Base-by-base conservation (phyloP, 1,140 invertebrate genomes). In the fruit fly (Drosophila melanogaster) region DNA sequence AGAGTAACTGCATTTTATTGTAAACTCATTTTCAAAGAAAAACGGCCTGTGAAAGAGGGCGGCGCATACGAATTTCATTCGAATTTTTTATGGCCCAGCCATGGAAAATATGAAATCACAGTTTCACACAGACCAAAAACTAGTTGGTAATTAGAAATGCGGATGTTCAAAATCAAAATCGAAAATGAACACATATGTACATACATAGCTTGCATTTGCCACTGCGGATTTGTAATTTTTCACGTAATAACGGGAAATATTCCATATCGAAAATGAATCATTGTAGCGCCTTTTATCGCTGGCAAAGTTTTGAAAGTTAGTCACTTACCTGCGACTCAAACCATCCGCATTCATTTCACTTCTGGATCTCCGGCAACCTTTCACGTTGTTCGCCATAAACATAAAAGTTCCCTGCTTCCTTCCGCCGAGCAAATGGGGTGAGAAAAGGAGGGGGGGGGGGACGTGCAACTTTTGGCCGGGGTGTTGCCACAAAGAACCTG, bases 311-410 rank as follows among this genome's bases (percentile, higher is more conserved):
- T 37, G 47, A 79, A 84, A 84, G 77, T 84, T 84, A 80, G 75
- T 83, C 57, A 67, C 80, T 79, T 81, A 59, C 43, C 74, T 53
- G 30, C 59, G 41, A 41, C 1, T 10, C 58, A 3, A 7, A 41
- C 56, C 44, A 46, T n/a, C 57, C 5, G 2, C 55, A 33, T 3
- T 33, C 2, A 22, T 11, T 56, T 59, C 10, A 50, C 30, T 24
- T n/a, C 43, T 7, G 58, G 37, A 60, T 8, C 49, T 19, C 50
- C 50, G 19, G 11, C 62, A 64, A 55, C 49, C 74, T 79, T 62
- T 76, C 76, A 84, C 77, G 77, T 85, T 69, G 80, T 84, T 84
- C 80, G 85, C 79, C 77, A 85, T 80, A 84, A 84, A 80, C 81
- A 84, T 84, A 84, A 84, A 84, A 85, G 81, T 85, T 84, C 35